These are phyloP conservation scores for Thalassaphorura encarpata DNA, from an alignment of 1,140 invertebrate species.

Conservation along the genomic window DNA sequence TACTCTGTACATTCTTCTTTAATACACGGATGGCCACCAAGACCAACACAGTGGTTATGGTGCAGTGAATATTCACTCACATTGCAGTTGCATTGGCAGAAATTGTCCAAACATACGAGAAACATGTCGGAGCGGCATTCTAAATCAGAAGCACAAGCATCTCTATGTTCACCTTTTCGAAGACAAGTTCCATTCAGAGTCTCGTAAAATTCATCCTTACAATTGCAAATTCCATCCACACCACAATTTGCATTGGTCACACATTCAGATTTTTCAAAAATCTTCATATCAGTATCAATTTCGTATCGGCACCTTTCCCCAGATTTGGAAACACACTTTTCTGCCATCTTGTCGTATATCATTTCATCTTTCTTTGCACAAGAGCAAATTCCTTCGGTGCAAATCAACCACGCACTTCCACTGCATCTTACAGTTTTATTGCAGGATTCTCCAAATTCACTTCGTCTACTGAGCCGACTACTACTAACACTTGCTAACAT, in stretches of 20 bases:
- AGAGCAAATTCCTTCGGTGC: constrained; percentile 5
- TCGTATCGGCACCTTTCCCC: constrained; percentile 10
- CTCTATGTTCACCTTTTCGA: not conserved
- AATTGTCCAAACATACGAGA: not conserved
- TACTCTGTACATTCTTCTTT: not conserved
- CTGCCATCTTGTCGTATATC: not conserved
- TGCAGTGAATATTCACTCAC: not conserved
- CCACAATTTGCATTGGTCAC: not conserved
- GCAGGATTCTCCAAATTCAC: not conserved
- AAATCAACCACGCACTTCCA: not conserved
- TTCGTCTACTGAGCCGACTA: no score
- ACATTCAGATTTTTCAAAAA: constrained; percentile 1
- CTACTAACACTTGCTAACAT: no score
- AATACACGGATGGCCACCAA: not conserved
- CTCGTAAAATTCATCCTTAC: not conserved
- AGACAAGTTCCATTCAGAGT: not conserved
- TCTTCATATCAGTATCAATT: not conserved
- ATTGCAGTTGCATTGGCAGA: not conserved
- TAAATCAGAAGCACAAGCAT: not conserved
- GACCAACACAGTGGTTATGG: not conserved
- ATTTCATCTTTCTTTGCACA: constrained; percentile 15
- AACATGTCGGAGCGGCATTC: not conserved
- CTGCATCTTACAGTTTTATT: not conserved
- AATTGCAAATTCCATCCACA: not conserved
- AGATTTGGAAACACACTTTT: constrained; percentile 5